Base-by-base conservation (phyloP, 2,888 invertebrate genomes). In the Empis stercorea region DNA sequence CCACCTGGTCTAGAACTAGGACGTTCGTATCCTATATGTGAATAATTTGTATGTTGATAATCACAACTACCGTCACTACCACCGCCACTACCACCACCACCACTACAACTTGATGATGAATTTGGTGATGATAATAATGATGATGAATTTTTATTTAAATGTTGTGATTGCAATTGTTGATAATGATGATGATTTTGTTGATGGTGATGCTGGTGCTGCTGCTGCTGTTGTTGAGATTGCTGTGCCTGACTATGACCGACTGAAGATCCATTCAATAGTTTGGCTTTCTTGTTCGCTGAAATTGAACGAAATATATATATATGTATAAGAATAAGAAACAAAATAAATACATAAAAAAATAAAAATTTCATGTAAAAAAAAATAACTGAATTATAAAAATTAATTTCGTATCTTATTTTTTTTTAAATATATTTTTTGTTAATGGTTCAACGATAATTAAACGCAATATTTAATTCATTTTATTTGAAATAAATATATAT, bases 261-360 rank as follows among this genome's bases (percentile, higher is more conserved):
- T 56, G 60, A 57, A 50, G 56, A 55, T 56, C 64, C 65, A 62
- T 65, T 70, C 52, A 70, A 65, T 54, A 70, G 65, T 57, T 69
- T 70, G 61, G 70, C 69, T 68, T 70, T 70, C 65, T 70, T 70
- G 64, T 68, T 69, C 63, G 70, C 70, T 70, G 67, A 58, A 68
- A 66, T 66, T 64, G 65, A 65, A 66, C 65, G 61, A 63, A 66
- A 30, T 47, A 42, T 51, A n/a, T n/a, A n/a, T n/a, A n/a, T 48
- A 48, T 43, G 17, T 46, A 50, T 36, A 30, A 48, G 49, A 45
- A n/a, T n/a, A n/a, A n/a, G n/a, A n/a, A n/a, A n/a, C n/a, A n/a
- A n/a, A n/a, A n/a, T n/a, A n/a, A n/a, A n/a, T n/a, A n/a, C n/a
- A n/a, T n/a, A n/a, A n/a, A 55, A 40, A 50, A 41, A 44, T 32